phyloP scores from a whole-genome alignment of 2,888 invertebrate species.

The Hypena proboscidalis region DNA sequence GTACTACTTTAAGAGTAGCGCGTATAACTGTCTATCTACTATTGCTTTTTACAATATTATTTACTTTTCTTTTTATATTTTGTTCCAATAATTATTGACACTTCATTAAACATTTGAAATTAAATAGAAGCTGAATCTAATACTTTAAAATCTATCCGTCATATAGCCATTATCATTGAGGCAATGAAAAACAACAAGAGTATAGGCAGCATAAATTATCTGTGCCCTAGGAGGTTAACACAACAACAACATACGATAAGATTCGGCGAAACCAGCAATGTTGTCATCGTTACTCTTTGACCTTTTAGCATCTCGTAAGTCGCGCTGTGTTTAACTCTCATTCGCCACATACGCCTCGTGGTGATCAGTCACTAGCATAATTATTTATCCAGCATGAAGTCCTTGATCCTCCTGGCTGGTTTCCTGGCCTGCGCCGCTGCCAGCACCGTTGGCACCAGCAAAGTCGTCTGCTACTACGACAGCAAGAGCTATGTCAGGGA shows the following conservation, averaged over 20 bases:
- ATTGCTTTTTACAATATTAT: too few relatives aligned
- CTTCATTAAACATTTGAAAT: too few relatives aligned
- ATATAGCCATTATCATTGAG: too few relatives aligned
- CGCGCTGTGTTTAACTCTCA: slow-evolving; percentile 51
- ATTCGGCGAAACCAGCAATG: slow-evolving; percentile 54
- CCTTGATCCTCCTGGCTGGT: slow-evolving; percentile 59
- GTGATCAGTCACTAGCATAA: slow-evolving; percentile 60
- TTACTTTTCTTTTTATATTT: too few relatives aligned
- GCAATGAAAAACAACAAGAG: slow-evolving; percentile 1
- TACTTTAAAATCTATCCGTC: too few relatives aligned
- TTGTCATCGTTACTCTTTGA: slow-evolving; percentile 66
- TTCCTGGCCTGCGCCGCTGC: slow-evolving; percentile 65
- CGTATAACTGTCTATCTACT: too few relatives aligned
- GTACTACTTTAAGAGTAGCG: too few relatives aligned
- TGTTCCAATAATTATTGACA: too few relatives aligned
- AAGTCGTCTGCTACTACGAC: slow-evolving; percentile 90
- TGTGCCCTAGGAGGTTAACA: slow-evolving; percentile 23
- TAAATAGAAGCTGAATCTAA: too few relatives aligned
- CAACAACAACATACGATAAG: slow-evolving; percentile 53
- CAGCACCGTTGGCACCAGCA: slow-evolving; percentile 73
- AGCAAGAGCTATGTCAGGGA: slow-evolving; percentile 88
- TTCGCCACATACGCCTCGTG: slow-evolving; percentile 67
- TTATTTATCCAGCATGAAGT: slow-evolving; percentile 57
- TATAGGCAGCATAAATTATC: slow-evolving; percentile 21
- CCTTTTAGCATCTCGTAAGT: slow-evolving; percentile 49